A percentile compares a stretch with the other conserved stretches of the same genome.
These are phyloP conservation scores for Petrocephalus sullivani DNA, from an alignment of 2,797 vertebrate species.

Conservation along the genomic window DNA sequence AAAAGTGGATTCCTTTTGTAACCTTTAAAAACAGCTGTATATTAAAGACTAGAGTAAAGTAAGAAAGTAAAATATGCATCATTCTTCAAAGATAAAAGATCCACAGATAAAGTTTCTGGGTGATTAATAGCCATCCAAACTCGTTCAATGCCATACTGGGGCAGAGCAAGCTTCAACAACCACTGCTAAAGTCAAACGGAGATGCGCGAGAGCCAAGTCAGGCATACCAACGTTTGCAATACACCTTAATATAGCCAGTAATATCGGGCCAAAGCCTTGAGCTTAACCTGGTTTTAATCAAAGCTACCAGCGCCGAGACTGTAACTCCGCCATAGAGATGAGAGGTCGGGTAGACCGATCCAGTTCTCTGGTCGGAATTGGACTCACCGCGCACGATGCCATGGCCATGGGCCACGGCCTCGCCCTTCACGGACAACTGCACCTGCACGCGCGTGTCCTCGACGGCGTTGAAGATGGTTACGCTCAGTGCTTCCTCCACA, in stretches of 20 bases:
- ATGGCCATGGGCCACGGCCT: conserved; percentile 69
- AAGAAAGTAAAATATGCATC: background rate
- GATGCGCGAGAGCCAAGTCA: conserved; percentile 27
- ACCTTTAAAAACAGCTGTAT: background rate
- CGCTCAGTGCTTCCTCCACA: conserved; percentile 77
- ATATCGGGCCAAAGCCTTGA: background rate
- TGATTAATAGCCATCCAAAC: conserved; percentile 10
- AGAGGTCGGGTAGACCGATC: conserved; percentile 9
- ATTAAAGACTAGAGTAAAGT: conserved; percentile 8
- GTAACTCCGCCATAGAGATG: conserved; percentile 5
- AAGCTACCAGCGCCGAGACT: conserved; percentile 4
- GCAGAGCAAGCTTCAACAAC: conserved; percentile 34
- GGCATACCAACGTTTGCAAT: conserved; percentile 24
- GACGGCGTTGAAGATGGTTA: conserved; percentile 78
- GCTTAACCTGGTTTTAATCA: conserved; percentile 10
- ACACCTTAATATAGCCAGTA: conserved; percentile 28
- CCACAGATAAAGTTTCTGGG: background rate
- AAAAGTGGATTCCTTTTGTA: background rate
- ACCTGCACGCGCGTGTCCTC: conserved; percentile 77
- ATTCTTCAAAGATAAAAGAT: conserved; percentile 10
- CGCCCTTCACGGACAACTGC: conserved; percentile 80
- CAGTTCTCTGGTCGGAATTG: background rate
- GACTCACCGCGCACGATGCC: conserved; percentile 72
- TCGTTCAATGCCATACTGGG: conserved; percentile 36
- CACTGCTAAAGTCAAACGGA: conserved; percentile 46